Percentiles rank a stretch among this genome's conserved stretches.
Conservation (phyloP, 2,888 invertebrate genomes). For the Spilarctia lutea region DNA sequence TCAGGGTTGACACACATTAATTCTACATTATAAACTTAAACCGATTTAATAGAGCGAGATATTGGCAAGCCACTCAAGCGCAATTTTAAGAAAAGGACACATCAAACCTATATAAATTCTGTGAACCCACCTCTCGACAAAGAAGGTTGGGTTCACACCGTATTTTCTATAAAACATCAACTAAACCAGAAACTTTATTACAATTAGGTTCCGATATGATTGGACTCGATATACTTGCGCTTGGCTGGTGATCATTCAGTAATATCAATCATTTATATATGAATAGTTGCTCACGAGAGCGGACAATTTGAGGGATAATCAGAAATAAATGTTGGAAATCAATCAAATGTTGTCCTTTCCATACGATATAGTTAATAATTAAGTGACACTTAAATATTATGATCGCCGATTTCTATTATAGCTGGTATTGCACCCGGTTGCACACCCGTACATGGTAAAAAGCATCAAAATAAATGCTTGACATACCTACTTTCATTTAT, state of each 20-base stretch:
- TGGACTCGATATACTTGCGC: conserved; percentile 10
- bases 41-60: background rate
- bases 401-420: background rate
- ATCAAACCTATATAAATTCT: background rate
- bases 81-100: background rate
- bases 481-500: too few species aligned
- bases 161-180: conserved; percentile 8
- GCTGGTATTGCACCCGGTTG: background rate
- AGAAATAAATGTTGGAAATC: background rate
- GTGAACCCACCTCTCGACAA: background rate
- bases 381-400: background rate
- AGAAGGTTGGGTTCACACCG: background rate
- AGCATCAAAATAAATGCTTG: too few species aligned
- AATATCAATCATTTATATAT: conserved; percentile 13
- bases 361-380: background rate
- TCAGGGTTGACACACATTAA: background rate
- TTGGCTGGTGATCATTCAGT: conserved; percentile 3
- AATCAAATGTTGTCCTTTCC: background rate
- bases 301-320: background rate
- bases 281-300: background rate
- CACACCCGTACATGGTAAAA: too few species aligned
- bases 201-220: conserved; percentile 7
- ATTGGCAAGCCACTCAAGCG: background rate
- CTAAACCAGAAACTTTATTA: conserved; percentile 2
- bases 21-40: background rate